These are phyloP conservation scores for Gouania willdenowi DNA, from an alignment of 2,797 vertebrate species.

Conservation along the genomic window DNA sequence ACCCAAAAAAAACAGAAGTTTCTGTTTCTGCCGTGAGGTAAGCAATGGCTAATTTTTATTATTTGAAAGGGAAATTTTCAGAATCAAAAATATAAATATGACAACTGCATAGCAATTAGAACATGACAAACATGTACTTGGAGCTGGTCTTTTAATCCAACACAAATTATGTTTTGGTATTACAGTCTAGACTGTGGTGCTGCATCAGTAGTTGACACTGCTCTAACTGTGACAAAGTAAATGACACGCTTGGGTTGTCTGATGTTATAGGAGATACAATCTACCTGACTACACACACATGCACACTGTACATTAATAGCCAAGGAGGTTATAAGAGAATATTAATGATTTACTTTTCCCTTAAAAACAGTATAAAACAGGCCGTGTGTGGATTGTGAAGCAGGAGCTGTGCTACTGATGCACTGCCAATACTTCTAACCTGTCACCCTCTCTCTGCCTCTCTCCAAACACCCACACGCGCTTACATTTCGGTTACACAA, in stretches of 20 bases:
- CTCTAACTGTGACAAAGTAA: conserved; percentile 23
- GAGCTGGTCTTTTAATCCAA: conserved; percentile 14
- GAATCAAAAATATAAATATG: too few species aligned
- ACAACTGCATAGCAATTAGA: too few species aligned
- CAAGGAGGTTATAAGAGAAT: conserved; percentile 2
- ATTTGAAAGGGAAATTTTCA: too few species aligned
- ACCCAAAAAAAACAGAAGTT: neutral
- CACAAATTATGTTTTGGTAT: conserved; percentile 10
- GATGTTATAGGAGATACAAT: conserved; percentile 6
- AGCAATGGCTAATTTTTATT: too few species aligned
- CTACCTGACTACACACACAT: neutral
- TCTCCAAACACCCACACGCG: conserved; percentile 7
- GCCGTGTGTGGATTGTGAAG: neutral
- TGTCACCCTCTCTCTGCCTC: conserved; percentile 16
- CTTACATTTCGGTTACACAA: conserved; percentile 78
- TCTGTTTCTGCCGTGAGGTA: neutral
- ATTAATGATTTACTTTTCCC: neutral
- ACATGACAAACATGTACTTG: too few species aligned
- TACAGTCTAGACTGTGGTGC: conserved; percentile 15
- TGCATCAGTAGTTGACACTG: conserved; percentile 26
- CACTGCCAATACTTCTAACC: conserved; percentile 38
- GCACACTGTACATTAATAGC: neutral
- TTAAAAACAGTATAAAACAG: conserved; percentile 7
- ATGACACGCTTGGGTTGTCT: neutral
- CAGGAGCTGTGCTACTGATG: conserved; percentile 12